phyloP scores from a whole-genome alignment of 2,888 invertebrate genomes.

The Acleris sparsana region DNA sequence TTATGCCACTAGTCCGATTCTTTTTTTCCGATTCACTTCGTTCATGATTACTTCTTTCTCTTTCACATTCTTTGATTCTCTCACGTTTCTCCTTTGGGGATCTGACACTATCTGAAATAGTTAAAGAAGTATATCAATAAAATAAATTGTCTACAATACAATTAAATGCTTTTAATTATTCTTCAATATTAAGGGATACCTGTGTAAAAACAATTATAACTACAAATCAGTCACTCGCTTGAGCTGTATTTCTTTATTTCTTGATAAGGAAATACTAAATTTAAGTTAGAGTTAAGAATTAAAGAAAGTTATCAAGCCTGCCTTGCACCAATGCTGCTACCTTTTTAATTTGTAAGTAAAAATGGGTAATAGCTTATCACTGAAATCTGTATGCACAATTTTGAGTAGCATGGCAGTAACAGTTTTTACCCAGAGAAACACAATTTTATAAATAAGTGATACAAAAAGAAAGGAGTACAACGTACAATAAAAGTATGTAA shows the following conservation, averaged over 20 bases:
- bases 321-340: too few species aligned
- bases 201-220: background rate
- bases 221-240: constrained; percentile 17
- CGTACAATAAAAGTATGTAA: too few species aligned
- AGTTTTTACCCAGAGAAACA: too few species aligned
- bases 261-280: too few species aligned
- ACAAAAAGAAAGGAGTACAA: too few species aligned
- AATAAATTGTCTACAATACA: background rate
- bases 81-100: constrained; percentile 89
- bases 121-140: constrained; percentile 7
- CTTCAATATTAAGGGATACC: background rate
- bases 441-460: too few species aligned
- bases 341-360: too few species aligned
- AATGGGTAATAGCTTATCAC: too few species aligned
- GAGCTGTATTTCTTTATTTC: background rate
- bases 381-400: too few species aligned
- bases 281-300: too few species aligned
- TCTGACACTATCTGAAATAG: constrained; percentile 75
- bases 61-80: constrained; percentile 86
- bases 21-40: constrained; percentile 87
- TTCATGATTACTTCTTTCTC: constrained; percentile 95
- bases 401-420: too few species aligned
- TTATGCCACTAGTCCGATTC: constrained; percentile 77
- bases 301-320: too few species aligned
- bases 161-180: background rate